These are phyloP conservation scores for Oxygymnocypris stewartii DNA, from an alignment of 2,113 vertebrate genomes.

Conservation along the genomic window DNA sequence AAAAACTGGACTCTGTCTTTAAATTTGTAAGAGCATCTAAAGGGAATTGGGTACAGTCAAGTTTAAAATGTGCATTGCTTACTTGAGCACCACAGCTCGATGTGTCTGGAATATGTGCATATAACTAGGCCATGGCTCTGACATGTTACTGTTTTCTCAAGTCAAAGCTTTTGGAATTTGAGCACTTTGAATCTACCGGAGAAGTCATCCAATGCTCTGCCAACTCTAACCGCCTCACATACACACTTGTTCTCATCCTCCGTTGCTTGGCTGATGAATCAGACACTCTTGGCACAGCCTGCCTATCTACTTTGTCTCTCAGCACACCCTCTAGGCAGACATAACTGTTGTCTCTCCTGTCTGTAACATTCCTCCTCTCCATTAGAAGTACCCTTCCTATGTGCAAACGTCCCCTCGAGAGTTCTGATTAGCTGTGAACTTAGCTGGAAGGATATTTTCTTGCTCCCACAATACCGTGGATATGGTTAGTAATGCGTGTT, in stretches of 20 bases:
- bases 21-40: neutral
- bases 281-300: slow-evolving; percentile 49
- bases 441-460: slow-evolving; percentile 66
- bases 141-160: slow-evolving; percentile 46
- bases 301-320: slow-evolving; percentile 66
- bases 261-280: slow-evolving; percentile 36
- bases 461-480: slow-evolving; percentile 61
- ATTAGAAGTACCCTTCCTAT: slow-evolving; percentile 70
- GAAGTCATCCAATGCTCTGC: slow-evolving; percentile 45
- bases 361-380: slow-evolving; percentile 70
- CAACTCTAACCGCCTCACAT: slow-evolving; percentile 15
- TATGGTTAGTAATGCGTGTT: slow-evolving; percentile 68
- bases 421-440: slow-evolving; percentile 74
- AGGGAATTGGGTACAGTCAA: neutral
- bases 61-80: neutral
- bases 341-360: slow-evolving; percentile 50
- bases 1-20: neutral
- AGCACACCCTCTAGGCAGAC: slow-evolving; percentile 62
- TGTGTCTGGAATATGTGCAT: neutral
- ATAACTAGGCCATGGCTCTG: slow-evolving; percentile 22
- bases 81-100: neutral
- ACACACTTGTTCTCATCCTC: neutral
- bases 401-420: slow-evolving; percentile 62
- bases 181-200: slow-evolving; percentile 55
- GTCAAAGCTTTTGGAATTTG: slow-evolving; percentile 66